Conservation (phyloP, 2,113 vertebrate species). For the Cariama cristata region DNA sequence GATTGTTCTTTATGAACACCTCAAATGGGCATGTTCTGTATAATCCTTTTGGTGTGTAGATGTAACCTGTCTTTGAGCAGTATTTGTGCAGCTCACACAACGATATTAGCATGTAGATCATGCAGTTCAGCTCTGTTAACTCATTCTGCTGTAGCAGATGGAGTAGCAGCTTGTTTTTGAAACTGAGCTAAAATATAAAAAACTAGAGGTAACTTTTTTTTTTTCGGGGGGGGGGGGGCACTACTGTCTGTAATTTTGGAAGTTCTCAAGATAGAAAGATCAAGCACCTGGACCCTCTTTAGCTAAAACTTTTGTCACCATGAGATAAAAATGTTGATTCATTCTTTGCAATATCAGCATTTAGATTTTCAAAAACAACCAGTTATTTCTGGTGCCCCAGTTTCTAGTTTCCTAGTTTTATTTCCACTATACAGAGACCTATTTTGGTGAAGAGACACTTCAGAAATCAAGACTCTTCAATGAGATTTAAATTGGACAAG, state of each 20-base stretch:
- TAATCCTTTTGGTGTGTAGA: not conserved
- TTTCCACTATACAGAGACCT: not conserved
- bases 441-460: slow-evolving; percentile 25
- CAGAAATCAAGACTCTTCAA: slow-evolving; percentile 55
- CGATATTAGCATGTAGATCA: not conserved
- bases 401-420: not conserved
- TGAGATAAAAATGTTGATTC: not conserved
- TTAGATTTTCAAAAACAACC: not conserved
- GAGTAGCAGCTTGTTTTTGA: slow-evolving; percentile 10
- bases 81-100: not conserved
- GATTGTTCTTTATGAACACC: not conserved
- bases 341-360: not conserved
- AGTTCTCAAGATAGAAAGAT: not conserved
- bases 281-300: not conserved
- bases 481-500: not conserved
- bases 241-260: not conserved
- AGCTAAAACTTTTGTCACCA: not conserved
- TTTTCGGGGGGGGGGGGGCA: fast-evolving
- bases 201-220: not conserved
- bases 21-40: not conserved
- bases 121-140: not conserved
- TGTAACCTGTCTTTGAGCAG: not conserved
- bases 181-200: not conserved
- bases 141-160: not conserved
- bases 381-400: slow-evolving; percentile 29